Conservation (phyloP, 2,113 vertebrate species). For the Hydrochoerus hydrochaeris region DNA sequence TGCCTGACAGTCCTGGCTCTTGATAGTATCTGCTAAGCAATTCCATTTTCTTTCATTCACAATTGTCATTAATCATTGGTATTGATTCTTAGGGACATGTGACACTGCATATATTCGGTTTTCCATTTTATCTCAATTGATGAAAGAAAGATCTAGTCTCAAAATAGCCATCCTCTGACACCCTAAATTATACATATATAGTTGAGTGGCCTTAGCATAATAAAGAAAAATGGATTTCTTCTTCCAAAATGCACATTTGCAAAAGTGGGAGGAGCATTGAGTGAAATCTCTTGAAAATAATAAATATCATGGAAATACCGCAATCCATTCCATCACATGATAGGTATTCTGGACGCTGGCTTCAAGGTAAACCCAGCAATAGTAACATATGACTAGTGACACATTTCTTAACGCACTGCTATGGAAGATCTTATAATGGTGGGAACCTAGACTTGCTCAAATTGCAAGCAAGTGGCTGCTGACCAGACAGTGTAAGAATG, state of each 20-base stretch:
- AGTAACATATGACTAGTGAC: not conserved
- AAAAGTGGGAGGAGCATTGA: not conserved
- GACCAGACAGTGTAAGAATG: not conserved
- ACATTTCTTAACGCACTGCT: not conserved
- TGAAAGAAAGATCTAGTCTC: constrained; percentile 30
- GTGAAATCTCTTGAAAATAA: not conserved
- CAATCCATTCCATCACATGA: not conserved
- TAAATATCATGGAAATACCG: not conserved
- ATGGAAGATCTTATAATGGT: not conserved
- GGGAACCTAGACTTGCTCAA: not conserved
- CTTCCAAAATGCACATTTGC: not conserved
- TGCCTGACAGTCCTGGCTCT: not conserved
- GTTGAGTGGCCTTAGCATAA: not conserved
- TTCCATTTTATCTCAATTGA: not conserved
- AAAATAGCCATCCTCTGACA: not conserved
- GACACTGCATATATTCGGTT: not conserved
- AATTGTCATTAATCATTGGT: not conserved
- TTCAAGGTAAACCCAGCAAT: not conserved
- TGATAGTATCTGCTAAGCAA: not conserved
- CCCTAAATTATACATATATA: not conserved
- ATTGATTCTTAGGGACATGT: not conserved
- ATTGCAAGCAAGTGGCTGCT: not conserved
- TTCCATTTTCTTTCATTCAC: not conserved
- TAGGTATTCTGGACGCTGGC: not conserved
- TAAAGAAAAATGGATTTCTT: not conserved